Conservation (phyloP, 2,888 invertebrate genomes). For the Malthinus flaveolus region DNA sequence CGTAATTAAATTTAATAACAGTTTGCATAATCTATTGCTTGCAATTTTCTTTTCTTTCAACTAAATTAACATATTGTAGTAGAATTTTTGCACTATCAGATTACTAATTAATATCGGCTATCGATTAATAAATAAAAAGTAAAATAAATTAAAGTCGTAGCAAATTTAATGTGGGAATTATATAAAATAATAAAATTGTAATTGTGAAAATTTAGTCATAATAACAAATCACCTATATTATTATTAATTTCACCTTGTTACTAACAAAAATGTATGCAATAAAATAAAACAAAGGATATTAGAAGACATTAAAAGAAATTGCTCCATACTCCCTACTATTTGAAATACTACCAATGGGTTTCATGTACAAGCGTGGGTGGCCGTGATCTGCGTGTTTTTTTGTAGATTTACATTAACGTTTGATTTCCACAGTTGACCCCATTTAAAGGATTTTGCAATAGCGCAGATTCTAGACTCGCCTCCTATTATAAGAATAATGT, state of each 20-base stretch:
- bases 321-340: conserved; percentile 21
- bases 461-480: conserved; percentile 29
- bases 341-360: conserved; percentile 8
- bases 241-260: conserved; percentile 5
- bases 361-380: conserved; percentile 43
- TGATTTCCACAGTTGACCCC: conserved; percentile 50
- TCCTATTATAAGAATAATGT: conserved; percentile 28
- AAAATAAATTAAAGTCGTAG: too few species aligned
- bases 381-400: conserved; percentile 42
- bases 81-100: too few species aligned
- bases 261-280: not conserved
- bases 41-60: too few species aligned
- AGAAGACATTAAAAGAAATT: conserved; percentile 27
- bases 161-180: too few species aligned
- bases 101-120: too few species aligned
- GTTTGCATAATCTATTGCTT: too few species aligned
- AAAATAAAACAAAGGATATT: conserved; percentile 15
- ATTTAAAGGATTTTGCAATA: conserved; percentile 48
- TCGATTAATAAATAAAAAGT: too few species aligned
- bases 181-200: not conserved
- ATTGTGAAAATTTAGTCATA: not conserved
- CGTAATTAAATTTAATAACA: too few species aligned
- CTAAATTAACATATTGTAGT: too few species aligned
- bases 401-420: conserved; percentile 45
- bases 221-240: not conserved